Evolutionary conservation across 1,140 invertebrate species (phyloP).

Genomic region (Chrysomallon squamiferum): DNA sequence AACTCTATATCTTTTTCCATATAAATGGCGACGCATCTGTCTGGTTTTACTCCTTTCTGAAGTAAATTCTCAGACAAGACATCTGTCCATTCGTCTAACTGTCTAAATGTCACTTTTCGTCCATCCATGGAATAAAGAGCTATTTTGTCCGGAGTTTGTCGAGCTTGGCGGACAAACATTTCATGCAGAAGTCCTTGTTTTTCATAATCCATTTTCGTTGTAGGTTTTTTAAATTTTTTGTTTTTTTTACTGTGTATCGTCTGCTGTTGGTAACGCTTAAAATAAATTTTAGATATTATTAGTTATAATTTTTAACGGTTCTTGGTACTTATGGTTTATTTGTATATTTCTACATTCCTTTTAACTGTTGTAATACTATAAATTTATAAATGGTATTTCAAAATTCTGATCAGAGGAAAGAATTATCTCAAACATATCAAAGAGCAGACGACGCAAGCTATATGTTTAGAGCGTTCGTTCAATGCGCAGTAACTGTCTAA

Average conservation of each 20-base stretch:
- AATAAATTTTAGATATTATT: neutral
- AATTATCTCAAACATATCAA: no score
- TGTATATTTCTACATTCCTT: no score
- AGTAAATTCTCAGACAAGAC: conserved; percentile 39
- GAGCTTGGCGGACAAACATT: conserved; percentile 49
- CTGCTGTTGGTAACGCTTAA: neutral
- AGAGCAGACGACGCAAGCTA: no score
- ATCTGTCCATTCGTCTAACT: conserved; percentile 48
- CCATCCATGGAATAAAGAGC: conserved; percentile 45
- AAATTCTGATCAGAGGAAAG: no score
- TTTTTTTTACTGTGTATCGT: neutral
- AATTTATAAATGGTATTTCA: no score
- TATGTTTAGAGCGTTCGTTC: no score
- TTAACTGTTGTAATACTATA: no score
- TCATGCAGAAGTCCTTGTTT: conserved; percentile 49
- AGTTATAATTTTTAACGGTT: neutral
- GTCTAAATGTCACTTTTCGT: conserved; percentile 38
- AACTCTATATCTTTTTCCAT: conserved; percentile 63
- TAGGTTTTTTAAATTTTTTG: neutral
- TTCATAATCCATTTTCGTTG: conserved; percentile 37
- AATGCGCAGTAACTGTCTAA: no score
- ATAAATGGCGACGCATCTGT: conserved; percentile 62
- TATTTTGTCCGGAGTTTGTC: conserved; percentile 40
- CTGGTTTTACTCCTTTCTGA: conserved; percentile 37
- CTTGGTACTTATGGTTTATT: no score